Evolutionary conservation across 2,888 invertebrate species (phyloP), one percentile per base, ranked within the genome.

Genomic region (Sympetrum striolatum): DNA sequence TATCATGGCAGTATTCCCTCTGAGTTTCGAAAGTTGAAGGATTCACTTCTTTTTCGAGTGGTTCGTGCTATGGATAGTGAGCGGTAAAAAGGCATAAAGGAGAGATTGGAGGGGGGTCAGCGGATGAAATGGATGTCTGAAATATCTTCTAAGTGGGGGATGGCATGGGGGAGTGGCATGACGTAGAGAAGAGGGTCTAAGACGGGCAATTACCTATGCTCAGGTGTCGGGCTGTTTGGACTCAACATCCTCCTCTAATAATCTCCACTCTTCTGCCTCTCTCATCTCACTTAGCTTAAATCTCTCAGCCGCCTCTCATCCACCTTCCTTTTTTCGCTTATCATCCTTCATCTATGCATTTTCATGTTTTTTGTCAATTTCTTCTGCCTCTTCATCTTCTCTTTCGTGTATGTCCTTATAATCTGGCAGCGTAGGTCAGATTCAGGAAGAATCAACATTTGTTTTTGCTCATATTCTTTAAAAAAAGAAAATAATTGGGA

Each of bases 151-250:
- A 53, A 53, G 18, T 53, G 53, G 18, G n/a, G 58, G 35, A 58
- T 4, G 35, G 58, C 31, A 81, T 39, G 12, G n/a, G 60, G 22
- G 60, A 5, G 10, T 18, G 73, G 73, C 12, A 73, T 73, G 25
- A 31, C 14, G 73, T 31, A 73, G 31, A 73, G 73, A 73, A 22
- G 73, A 15, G 73, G 73, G 14, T 25, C 73, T 31, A 31, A 73
- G 86, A 60, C 37, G 86, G 86, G 86, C 86, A 86, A 86, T 86
- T 86, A 60, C 86, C 58, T 60, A 37, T 37, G 39, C 37, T 60
- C 60, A 64, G 86, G 60, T 60, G 82, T 82, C 58, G 53, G 58
- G 82, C 86, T 86, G 86, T 86, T 86, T 86, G 86, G 86, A 86
- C 86, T 86, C 37, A 22, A 37, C 58, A 86, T 35, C 39, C 15